Conservation (phyloP, 1,140 invertebrate genomes). For the Neodiprion fabricii region DNA sequence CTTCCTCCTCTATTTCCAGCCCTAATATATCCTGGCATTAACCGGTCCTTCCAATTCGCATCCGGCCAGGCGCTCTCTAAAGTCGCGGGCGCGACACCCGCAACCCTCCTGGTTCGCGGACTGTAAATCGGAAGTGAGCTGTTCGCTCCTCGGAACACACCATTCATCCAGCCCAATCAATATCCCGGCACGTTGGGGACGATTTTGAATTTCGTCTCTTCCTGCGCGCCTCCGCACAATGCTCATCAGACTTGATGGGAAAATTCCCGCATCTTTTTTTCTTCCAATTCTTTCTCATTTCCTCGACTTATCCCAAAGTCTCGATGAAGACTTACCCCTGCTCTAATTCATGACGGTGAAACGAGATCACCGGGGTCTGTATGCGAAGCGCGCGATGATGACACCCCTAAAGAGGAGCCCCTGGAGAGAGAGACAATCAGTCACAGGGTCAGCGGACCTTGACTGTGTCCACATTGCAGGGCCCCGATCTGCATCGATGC, state of each 20-base stretch:
- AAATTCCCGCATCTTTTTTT: background rate
- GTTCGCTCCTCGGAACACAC: background rate
- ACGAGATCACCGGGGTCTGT: background rate
- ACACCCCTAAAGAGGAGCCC: constrained; percentile 58
- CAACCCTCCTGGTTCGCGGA: background rate
- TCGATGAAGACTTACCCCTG: constrained; percentile 22
- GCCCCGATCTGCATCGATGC: constrained; percentile 37
- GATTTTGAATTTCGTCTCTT: background rate
- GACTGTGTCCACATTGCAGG: constrained; percentile 62
- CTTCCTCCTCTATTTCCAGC: background rate
- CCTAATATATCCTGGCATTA: constrained; percentile 7
- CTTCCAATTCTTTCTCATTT: background rate
- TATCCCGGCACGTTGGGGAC: background rate
- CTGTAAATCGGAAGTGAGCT: background rate
- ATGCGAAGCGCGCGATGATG: constrained; percentile 41
- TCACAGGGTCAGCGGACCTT: constrained; percentile 60
- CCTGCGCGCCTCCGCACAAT: background rate
- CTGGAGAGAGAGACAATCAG: constrained; percentile 59
- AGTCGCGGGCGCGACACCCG: background rate
- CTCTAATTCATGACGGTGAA: constrained; percentile 18
- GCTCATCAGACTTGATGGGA: background rate
- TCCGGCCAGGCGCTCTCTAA: constrained; percentile 1
- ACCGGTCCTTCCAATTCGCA: constrained; percentile 2
- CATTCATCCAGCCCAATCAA: constrained; percentile 7
- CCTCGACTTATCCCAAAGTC: constrained; percentile 9